Evolutionary conservation across 2,113 vertebrate genomes (phyloP).

Genomic region (Suricata suricatta): DNA sequence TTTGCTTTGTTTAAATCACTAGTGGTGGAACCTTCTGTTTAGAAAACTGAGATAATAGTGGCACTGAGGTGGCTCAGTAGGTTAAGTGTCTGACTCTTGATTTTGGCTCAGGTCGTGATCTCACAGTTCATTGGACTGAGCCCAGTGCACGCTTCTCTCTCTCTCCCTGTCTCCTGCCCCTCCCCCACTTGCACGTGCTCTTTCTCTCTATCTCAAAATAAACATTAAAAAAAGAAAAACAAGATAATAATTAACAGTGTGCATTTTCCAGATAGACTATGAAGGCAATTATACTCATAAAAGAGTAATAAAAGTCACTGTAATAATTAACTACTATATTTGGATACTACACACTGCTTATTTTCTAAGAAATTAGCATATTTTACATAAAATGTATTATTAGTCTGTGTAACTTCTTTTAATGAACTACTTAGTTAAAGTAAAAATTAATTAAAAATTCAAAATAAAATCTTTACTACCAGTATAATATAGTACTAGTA

Average conservation of each 20-base stretch:
- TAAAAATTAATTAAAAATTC: background rate
- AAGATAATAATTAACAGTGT: background rate
- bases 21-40: background rate
- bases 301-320: background rate
- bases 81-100: too few species aligned
- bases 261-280: background rate
- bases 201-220: too few species aligned
- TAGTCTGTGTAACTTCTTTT: background rate
- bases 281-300: background rate
- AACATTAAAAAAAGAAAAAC: background rate
- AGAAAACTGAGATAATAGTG: background rate
- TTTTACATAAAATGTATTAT: background rate
- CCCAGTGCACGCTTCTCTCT: too few species aligned
- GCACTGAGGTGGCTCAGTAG: too few species aligned
- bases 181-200: too few species aligned
- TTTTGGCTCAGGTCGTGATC: too few species aligned
- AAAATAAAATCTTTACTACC: background rate
- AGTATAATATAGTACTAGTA: background rate
- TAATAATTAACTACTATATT: conserved; percentile 14
- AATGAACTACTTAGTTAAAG: background rate
- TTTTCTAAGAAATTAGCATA: background rate
- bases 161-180: too few species aligned
- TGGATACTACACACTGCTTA: background rate
- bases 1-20: conserved; percentile 4
- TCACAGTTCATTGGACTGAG: too few species aligned